phyloP scores from a whole-genome alignment of 2,113 vertebrate genomes.

The Oxyura jamaicensis region DNA sequence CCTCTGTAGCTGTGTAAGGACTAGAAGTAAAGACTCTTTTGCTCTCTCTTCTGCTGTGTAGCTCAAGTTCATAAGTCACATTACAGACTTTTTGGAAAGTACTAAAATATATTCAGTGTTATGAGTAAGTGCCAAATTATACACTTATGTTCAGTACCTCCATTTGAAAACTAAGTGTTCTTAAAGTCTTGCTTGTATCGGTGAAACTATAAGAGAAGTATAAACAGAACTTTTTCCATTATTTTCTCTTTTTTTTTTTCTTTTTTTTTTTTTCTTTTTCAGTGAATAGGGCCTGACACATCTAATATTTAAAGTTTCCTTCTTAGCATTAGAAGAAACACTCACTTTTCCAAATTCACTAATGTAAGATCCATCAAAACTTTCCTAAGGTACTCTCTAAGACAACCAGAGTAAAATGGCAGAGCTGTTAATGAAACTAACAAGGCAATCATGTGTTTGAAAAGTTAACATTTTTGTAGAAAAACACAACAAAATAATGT shows the following conservation, averaged over 20 bases:
- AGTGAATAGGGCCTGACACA: neutral
- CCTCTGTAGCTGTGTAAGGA: neutral
- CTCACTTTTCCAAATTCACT: neutral
- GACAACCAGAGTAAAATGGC: neutral
- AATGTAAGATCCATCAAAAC: neutral
- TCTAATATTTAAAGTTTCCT: neutral
- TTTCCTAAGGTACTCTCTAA: neutral
- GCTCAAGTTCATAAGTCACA: neutral
- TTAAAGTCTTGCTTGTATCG: neutral
- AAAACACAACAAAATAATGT: neutral
- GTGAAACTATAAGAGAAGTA: neutral
- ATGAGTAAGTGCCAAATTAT: neutral
- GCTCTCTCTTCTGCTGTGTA: neutral
- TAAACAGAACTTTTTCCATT: neutral
- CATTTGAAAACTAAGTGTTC: neutral
- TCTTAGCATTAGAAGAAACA: neutral
- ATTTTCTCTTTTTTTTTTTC: neutral
- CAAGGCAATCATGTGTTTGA: neutral
- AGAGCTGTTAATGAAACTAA: conserved; percentile 17
- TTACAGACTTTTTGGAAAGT: neutral
- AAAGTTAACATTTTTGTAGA: neutral
- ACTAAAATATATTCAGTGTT: neutral
- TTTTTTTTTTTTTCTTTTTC: neutral
- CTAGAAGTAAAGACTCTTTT: neutral
- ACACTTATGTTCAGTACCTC: neutral